Base-by-base conservation (phyloP, 2,888 invertebrate genomes). In the Lydus trimaculatus region DNA sequence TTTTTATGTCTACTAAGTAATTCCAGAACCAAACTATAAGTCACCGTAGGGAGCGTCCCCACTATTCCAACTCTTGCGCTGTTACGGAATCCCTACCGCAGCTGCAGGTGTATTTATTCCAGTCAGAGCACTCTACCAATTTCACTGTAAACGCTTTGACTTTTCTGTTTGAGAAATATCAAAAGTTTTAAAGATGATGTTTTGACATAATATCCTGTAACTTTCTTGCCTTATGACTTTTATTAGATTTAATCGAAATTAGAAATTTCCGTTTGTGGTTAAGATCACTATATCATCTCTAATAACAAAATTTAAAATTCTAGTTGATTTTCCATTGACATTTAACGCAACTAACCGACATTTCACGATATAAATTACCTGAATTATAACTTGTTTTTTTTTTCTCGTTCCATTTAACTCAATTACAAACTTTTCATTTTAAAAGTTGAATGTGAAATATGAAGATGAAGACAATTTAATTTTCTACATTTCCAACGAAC, bases 351-450 rank as follows among this genome's bases (percentile, higher is more conserved):
- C 9, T 23, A 17, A 17, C 17, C 31, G 31, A 56, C 56, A 28
- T 63, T 56, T 63, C 28, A 31, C 56, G 43, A 39, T 66, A 31
- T 8, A 25, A 33, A 59, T 33, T n/a, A 60, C 31, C 25, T n/a
- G 58, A 28, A 58, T 25, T 28, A 58, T n/a, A 9, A 13, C 5
- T 20, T 20, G 31, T 58, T 31, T 31, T 25, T 58, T n/a, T n/a
- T n/a, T n/a, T n/a, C n/a, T n/a, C n/a, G n/a, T n/a, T n/a, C n/a
- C 31, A 11, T 1, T n/a, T 2, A 2, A 8, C 4, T 1, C 13
- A 4, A 59, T 31, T 7, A 28, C 4, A 28, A 28, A 1, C 5
- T 6, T 31, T 31, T 20, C 28, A 28, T 17, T 11, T 31, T 2
- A 2, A 20, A n/a, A 58, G 2, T 15, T 59, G 13, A 59, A 31